A percentile compares a stretch with the other conserved stretches of the same genome.
These are phyloP conservation scores for Epinephelus coioides DNA, from an alignment of 2,797 vertebrate genomes.

Conservation along the genomic window DNA sequence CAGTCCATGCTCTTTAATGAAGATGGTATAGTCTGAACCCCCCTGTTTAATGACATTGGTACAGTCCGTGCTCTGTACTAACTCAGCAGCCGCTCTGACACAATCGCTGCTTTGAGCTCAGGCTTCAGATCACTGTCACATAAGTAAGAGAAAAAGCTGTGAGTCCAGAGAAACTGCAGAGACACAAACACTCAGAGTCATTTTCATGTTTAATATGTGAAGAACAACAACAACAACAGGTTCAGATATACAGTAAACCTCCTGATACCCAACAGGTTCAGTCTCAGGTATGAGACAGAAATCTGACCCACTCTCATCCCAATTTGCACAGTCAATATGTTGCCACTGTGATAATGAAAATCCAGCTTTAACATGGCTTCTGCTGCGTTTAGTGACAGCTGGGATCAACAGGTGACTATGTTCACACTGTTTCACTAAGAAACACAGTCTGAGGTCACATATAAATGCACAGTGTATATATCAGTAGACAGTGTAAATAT, in stretches of 20 bases:
- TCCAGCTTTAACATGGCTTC: slow-evolving; percentile 2
- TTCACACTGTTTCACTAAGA: too few relatives aligned
- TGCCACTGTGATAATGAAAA: slow-evolving; percentile 52
- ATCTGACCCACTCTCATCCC: slow-evolving; percentile 17
- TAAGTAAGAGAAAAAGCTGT: slow-evolving; percentile 36
- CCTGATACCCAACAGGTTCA: background rate
- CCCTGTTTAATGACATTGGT: too few relatives aligned
- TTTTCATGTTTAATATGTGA: too few relatives aligned
- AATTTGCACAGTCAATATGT: slow-evolving; percentile 44
- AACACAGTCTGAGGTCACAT: background rate
- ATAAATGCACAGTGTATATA: background rate
- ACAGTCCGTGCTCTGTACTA: too few relatives aligned
- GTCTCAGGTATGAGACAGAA: slow-evolving; percentile 5
- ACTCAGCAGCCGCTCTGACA: slow-evolving; percentile 22
- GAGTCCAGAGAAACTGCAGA: too few relatives aligned
- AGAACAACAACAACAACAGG: too few relatives aligned
- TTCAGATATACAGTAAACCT: background rate
- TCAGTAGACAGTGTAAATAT: background rate
- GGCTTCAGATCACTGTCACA: slow-evolving; percentile 48
- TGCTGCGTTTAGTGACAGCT: slow-evolving; percentile 30
- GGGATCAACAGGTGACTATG: slow-evolving; percentile 52
- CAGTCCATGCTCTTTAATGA: too few relatives aligned
- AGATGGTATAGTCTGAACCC: too few relatives aligned
- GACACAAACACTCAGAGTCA: too few relatives aligned
- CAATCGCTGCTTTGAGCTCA: slow-evolving; percentile 29